Evolutionary conservation across 1,140 invertebrate genomes (phyloP), one percentile per base, ranked within the genome.

Genomic region (Drosophila cardini): DNA sequence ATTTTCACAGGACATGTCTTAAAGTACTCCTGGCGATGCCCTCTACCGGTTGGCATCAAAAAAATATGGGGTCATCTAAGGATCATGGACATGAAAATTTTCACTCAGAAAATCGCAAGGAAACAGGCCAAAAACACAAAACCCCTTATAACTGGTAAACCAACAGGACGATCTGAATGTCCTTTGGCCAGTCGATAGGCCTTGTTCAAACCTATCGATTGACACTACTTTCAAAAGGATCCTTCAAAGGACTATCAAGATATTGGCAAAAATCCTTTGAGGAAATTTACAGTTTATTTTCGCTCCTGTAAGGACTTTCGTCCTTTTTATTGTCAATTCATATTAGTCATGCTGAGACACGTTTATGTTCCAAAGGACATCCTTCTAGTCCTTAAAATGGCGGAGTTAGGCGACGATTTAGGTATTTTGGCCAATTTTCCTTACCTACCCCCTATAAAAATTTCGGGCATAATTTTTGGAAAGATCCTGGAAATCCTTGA

Each of bases 1-100:
- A 26, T 48, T 48, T 48, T 30, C 4, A 10, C 9, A 48, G 46
- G 46, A 48, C 9, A n/a, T 48, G 18, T 26, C 4, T 48, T 11
- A 1, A n/a, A 26, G 5, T 0, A 1, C 10, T 13, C 5, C 10
- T 48, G 0, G 9, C 2, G 46, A n/a, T 10, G 4, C 2, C 2
- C 18, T 48, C 21, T 48, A n/a, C 26, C 46, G 18, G 26, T 26
- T 48, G 18, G 21, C 46, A 48, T 48, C 46, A 30, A 6, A 48
- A 48, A 48, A 48, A 5, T 48, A n/a, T 21, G 21, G 46, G 18
- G 18, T 48, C 46, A 48, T 48, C 46, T 48, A 48, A 26, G 21
- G 16, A 48, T 48, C 46, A 18, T 11, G 1, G 10, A 26, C 46
- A 30, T 48, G 21, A n/a, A 11, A 26, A 48, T 26, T 48, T 48